phyloP scores from a whole-genome alignment of 2,113 vertebrate genomes.

The Furnarius figulus region DNA sequence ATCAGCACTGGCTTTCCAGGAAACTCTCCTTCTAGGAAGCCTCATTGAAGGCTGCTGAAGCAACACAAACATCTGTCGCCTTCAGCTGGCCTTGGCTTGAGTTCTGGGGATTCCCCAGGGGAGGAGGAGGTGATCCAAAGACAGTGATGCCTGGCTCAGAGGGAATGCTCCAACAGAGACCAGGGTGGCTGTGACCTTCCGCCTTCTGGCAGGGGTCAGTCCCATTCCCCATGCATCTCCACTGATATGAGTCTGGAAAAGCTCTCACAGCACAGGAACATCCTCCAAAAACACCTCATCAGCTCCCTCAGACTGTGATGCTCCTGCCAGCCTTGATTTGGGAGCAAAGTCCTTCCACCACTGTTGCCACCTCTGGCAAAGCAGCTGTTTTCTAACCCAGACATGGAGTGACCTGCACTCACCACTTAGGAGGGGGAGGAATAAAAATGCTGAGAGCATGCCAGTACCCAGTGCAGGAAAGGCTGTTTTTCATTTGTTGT shows the following conservation, averaged over 20 bases:
- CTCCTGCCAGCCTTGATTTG: not conserved
- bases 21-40: not conserved
- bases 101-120: not conserved
- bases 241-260: not conserved
- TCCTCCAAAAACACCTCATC: not conserved
- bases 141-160: accelerated
- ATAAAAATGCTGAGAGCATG: not conserved
- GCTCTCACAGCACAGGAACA: not conserved
- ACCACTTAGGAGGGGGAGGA: accelerated
- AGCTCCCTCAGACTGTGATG: not conserved
- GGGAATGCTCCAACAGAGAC: not conserved
- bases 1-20: not conserved
- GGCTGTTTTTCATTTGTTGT: not conserved
- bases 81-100: not conserved
- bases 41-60: not conserved
- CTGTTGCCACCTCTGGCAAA: accelerated
- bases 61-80: not conserved
- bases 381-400: not conserved
- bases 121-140: not conserved
- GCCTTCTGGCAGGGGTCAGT: not conserved
- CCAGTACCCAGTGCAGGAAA: not conserved
- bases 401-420: not conserved
- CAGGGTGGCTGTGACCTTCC: not conserved
- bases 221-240: accelerated
- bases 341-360: not conserved